phyloP scores from a whole-genome alignment of 2,797 vertebrate species.

The Ceryle rudis region DNA sequence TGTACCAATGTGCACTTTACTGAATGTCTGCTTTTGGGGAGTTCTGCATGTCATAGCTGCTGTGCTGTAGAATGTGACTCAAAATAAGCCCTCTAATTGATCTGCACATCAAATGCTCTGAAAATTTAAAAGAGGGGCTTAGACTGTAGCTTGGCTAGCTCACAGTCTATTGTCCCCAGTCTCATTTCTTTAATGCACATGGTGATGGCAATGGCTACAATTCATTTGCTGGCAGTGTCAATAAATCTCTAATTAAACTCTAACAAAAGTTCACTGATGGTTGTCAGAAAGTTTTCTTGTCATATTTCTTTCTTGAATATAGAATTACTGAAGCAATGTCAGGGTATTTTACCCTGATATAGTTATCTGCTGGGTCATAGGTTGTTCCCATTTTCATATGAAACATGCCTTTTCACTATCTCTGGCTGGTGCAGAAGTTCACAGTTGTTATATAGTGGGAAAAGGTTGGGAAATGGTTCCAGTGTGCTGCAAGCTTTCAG shows the following conservation, averaged over 20 bases:
- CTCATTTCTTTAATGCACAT: not conserved
- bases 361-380: not conserved
- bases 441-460: not conserved
- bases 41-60: slow-evolving; percentile 25
- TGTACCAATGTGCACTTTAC: not conserved
- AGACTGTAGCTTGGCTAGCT: not conserved
- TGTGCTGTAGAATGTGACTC: not conserved
- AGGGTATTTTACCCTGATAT: not conserved
- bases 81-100: slow-evolving; percentile 7
- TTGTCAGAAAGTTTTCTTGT: not conserved
- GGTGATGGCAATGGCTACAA: not conserved
- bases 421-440: not conserved
- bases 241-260: not conserved
- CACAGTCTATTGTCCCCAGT: not conserved
- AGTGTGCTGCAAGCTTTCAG: slow-evolving; percentile 40
- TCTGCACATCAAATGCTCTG: slow-evolving; percentile 44
- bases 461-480: not conserved
- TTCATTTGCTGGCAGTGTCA: not conserved
- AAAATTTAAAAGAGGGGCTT: slow-evolving; percentile 33
- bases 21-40: not conserved
- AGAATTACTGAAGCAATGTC: not conserved
- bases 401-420: not conserved
- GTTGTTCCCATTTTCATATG: not conserved
- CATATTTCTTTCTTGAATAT: not conserved
- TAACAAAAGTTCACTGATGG: not conserved